A percentile compares a stretch with the other conserved stretches of the same genome.
These are phyloP conservation scores for Diuraphis noxia DNA, from an alignment of 1,140 invertebrate species.

Conservation along the genomic window DNA sequence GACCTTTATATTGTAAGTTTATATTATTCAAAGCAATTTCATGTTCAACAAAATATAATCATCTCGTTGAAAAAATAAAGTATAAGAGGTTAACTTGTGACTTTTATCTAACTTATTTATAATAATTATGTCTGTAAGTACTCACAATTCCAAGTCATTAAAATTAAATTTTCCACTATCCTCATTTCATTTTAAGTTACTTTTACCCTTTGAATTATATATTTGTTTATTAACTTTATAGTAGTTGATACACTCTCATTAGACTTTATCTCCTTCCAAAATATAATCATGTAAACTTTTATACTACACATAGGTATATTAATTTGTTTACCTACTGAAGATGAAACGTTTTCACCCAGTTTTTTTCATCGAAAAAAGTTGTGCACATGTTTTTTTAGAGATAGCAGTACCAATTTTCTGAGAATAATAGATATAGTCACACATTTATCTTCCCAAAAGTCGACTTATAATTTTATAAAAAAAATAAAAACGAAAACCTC, in stretches of 20 bases:
- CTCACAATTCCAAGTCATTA: slow-evolving; percentile 10
- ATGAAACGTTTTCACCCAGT: not conserved
- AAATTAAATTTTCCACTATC: slow-evolving; percentile 42
- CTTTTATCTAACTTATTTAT: slow-evolving; percentile 45
- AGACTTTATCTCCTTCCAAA: slow-evolving; percentile 22
- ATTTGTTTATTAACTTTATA: slow-evolving; percentile 46
- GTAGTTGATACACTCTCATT: slow-evolving; percentile 8
- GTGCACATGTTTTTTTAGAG: slow-evolving; percentile 12
- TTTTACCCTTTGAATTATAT: slow-evolving; percentile 41
- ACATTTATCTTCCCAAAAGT: slow-evolving; percentile 63
- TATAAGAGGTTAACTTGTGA: slow-evolving; percentile 31
- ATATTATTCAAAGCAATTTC: slow-evolving; percentile 39
- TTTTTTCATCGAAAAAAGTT: not conserved
- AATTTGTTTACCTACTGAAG: slow-evolving; percentile 20
- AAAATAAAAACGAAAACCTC: not conserved
- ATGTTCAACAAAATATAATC: not conserved
- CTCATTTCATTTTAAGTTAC: slow-evolving; percentile 13
- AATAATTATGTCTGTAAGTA: slow-evolving; percentile 11
- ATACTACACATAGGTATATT: slow-evolving; percentile 2
- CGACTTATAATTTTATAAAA: not conserved
- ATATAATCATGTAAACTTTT: slow-evolving; percentile 31
- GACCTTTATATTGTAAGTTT: not conserved
- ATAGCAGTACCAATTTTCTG: slow-evolving; percentile 22
- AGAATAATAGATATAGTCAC: slow-evolving; percentile 17
- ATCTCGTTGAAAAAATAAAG: not conserved